A percentile compares a stretch with the other conserved stretches of the same genome.
Conservation (phyloP, 2,797 vertebrate species). For the Pachyuromys duprasi region DNA sequence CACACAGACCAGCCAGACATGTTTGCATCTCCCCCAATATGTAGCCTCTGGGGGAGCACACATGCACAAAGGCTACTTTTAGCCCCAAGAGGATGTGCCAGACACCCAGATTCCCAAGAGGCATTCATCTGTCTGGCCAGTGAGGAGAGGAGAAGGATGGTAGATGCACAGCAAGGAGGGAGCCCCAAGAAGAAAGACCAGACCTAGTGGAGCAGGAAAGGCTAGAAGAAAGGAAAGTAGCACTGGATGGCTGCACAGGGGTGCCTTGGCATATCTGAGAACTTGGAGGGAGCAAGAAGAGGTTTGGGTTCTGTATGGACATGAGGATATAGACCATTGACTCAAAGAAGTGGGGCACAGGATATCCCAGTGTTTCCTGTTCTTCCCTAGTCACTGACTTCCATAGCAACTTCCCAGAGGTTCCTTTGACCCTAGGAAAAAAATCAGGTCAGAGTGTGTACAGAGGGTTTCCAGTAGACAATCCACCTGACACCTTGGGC, state of each 20-base stretch:
- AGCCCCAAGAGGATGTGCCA: not conserved
- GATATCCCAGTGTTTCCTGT: too few relatives aligned
- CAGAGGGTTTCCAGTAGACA: not conserved
- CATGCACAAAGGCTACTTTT: not conserved
- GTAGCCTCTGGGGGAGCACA: accelerated
- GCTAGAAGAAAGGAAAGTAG: not conserved
- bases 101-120: not conserved
- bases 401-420: not conserved
- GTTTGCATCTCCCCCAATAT: accelerated
- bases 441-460: not conserved
- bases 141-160: not conserved
- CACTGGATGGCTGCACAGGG: accelerated
- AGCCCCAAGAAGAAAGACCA: not conserved
- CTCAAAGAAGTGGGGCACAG: not conserved
- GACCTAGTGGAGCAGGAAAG: not conserved
- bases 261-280: not conserved
- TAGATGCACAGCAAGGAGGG: not conserved
- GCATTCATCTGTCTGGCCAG: not conserved
- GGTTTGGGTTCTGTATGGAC: not conserved
- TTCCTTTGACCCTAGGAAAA: not conserved
- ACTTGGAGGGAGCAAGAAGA: accelerated
- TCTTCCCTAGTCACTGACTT: not conserved
- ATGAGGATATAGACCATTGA: not conserved
- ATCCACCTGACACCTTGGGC: not conserved
- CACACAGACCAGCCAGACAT: not conserved